Evolutionary conservation across 2,113 vertebrate species (phyloP), one percentile per base, ranked within the genome.

Genomic region (Manacus vitellinus): DNA sequence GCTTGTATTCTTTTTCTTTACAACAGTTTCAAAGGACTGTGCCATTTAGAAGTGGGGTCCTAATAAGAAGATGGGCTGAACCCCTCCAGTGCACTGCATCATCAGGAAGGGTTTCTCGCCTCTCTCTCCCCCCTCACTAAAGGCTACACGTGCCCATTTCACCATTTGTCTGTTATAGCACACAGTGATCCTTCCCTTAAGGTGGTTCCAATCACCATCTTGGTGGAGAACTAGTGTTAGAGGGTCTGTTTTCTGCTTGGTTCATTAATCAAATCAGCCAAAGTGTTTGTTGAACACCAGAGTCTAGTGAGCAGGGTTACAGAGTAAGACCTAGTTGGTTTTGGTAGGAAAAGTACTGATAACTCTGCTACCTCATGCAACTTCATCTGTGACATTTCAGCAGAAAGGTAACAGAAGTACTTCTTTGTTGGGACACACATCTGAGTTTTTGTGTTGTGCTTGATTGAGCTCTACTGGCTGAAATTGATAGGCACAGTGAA

Each of bases 71-170:
- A 23, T 58, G 12, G 33, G 33, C 22, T 58, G 55, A n/a, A 58
- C 21, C 33, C 12, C 12, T 58, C 33, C 33, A 31, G 14, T n/a
- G 33, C 21, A 22, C 22, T 58, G 21, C 33, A 14, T n/a, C 33
- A 58, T n/a, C 33, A n/a, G 56, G 22, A 58, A 23, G 33, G 21
- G 33, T n/a, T 58, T n/a, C 21, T n/a, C 12, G 9, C 31, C 21
- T 58, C 5, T 2, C n/a, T 77, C 22, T 59, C 6, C n/a, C 23
- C 58, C 21, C 18, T 39, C 24, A 6, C 12, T 14, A 23, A 66
- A 1, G 1, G 25, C 51, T 27, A 17, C 0, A 0, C 16, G 19
- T 2, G 1, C 59, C 47, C 14, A 25, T 59, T 54, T 67, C 13
- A 37, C 22, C 47, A 19, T 30, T 54, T 78, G 10, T 22, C 22